phyloP scores from a whole-genome alignment of 2,113 vertebrate species.

The Neolamprologus falcicula region DNA sequence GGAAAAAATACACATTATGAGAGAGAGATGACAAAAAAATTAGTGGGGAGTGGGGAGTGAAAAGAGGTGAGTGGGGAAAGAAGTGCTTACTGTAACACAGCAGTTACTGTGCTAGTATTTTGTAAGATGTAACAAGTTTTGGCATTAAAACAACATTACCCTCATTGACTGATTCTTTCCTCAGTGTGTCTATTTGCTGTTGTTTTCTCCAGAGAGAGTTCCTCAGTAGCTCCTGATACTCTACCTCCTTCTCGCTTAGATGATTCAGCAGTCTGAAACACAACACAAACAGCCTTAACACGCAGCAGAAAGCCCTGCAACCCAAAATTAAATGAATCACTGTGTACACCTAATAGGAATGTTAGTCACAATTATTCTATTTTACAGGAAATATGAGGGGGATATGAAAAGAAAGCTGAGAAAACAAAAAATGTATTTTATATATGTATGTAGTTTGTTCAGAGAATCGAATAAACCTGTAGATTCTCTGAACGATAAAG shows the following conservation, averaged over 20 bases:
- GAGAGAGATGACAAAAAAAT: not conserved
- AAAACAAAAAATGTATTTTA: not conserved
- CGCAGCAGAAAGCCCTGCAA: not conserved
- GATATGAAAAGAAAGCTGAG: not conserved
- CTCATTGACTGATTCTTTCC: not conserved
- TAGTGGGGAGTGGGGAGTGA: not conserved
- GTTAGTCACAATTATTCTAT: not conserved
- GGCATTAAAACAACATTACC: slow-evolving; percentile 26
- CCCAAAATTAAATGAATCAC: not conserved
- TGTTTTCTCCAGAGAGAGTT: slow-evolving; percentile 44
- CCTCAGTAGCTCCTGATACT: slow-evolving; percentile 75
- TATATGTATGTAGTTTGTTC: not conserved
- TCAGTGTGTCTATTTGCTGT: slow-evolving; percentile 44
- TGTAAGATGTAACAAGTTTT: not conserved
- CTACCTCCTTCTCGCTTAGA: slow-evolving; percentile 77
- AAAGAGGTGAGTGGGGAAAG: not conserved
- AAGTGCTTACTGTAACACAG: not conserved
- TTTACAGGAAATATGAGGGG: not conserved
- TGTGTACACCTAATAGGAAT: not conserved
- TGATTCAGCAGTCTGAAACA: slow-evolving; percentile 73
- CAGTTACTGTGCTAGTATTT: not conserved
- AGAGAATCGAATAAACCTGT: not conserved
- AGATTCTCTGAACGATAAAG: not conserved
- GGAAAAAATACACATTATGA: not conserved
- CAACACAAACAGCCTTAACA: not conserved